These are phyloP conservation scores for Miltochrista miniata DNA, from an alignment of 2,888 invertebrate species.

Conservation along the genomic window DNA sequence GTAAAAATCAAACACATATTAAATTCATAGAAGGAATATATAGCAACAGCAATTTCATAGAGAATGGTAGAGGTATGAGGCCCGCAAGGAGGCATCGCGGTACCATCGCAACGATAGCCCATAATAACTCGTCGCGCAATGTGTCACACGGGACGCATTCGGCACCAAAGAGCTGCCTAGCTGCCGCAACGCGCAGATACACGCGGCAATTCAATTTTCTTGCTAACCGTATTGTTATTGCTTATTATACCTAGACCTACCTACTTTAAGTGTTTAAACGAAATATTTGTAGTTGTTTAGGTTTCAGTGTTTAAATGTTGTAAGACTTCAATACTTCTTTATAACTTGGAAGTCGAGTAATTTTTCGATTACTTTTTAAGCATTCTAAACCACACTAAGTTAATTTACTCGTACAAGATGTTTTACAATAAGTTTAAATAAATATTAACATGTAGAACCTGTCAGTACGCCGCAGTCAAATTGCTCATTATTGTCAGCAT, in stretches of 20 bases:
- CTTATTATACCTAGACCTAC: slow-evolving; percentile 27
- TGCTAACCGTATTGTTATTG: slow-evolving; percentile 70
- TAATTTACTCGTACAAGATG: no score
- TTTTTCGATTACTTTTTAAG: no score
- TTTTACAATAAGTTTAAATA: no score
- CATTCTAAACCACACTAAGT: no score
- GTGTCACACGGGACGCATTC: slow-evolving; percentile 74
- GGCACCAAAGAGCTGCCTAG: slow-evolving; percentile 67
- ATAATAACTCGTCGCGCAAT: slow-evolving; percentile 64
- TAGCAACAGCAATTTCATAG: slow-evolving; percentile 17
- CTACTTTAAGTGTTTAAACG: slow-evolving; percentile 12
- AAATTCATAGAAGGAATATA: neutral
- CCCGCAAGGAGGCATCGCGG: slow-evolving; percentile 19
- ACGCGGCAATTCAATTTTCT: slow-evolving; percentile 76
- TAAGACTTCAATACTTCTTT: no score
- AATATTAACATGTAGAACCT: no score
- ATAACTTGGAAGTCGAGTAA: no score
- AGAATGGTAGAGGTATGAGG: slow-evolving; percentile 17
- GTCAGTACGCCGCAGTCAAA: no score
- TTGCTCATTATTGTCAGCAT: no score
- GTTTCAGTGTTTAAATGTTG: neutral
- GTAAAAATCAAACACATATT: no score
- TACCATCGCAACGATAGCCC: slow-evolving; percentile 46
- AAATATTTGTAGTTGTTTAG: slow-evolving; percentile 12
- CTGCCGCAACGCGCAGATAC: slow-evolving; percentile 45